Conservation (phyloP, 2,888 invertebrate genomes). For the Ormia ochracea region DNA sequence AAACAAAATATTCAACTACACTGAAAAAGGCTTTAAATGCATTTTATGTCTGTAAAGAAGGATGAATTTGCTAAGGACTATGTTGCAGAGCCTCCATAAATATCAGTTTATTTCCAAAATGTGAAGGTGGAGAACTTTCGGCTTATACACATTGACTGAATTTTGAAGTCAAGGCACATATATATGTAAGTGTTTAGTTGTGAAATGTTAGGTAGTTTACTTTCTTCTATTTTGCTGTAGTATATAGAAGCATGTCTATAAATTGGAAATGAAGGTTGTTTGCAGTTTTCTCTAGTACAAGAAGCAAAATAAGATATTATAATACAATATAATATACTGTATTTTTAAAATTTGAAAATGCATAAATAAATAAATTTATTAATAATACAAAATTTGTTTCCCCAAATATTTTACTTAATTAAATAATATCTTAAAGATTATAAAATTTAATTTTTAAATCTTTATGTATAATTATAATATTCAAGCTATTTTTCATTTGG, state of each 20-base stretch:
- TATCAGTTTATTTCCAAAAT: constrained; percentile 9
- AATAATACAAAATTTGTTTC: background rate
- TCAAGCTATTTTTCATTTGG: too few species aligned
- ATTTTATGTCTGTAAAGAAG: constrained; percentile 37
- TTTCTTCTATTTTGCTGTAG: background rate
- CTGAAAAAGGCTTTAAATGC: constrained; percentile 37
- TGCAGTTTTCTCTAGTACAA: constrained; percentile 20
- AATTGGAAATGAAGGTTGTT: constrained; percentile 54
- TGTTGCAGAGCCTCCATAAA: background rate
- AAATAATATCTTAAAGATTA: background rate
- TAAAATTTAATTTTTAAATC: too few species aligned
- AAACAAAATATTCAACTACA: constrained; percentile 22
- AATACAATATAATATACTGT: too few species aligned
- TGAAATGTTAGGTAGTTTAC: constrained; percentile 18
- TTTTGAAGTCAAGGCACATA: background rate
- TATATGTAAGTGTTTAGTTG: background rate
- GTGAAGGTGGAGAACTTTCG: background rate
- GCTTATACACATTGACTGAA: background rate
- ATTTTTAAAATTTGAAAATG: constrained; percentile 60
- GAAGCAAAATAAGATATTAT: background rate
- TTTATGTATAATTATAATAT: too few species aligned
- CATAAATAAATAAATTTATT: constrained; percentile 44
- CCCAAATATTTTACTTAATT: too few species aligned
- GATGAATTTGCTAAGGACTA: constrained; percentile 37
- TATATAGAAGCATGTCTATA: constrained; percentile 40